phyloP scores from a whole-genome alignment of 2,797 vertebrate species.

The Sus cebifrons region DNA sequence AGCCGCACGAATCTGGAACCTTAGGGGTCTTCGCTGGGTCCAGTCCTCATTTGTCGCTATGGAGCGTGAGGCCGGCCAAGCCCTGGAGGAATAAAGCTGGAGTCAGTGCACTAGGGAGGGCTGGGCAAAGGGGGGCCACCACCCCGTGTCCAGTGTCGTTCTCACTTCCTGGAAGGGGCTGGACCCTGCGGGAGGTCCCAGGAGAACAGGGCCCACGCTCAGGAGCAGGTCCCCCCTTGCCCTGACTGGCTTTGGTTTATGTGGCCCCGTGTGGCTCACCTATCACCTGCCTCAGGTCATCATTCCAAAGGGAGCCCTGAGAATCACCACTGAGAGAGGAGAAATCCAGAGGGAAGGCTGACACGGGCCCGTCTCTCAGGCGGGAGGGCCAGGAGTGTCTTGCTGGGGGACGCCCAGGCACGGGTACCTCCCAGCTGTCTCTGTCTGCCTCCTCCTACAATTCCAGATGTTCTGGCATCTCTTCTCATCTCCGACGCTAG shows the following conservation, averaged over 20 bases:
- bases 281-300: constrained; percentile 35
- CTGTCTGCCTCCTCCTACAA: not conserved
- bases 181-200: not conserved
- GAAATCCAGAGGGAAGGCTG: not conserved
- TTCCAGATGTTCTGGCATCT: constrained; percentile 61
- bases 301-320: constrained; percentile 4
- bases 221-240: not conserved
- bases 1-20: constrained; percentile 12
- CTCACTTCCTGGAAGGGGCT: not conserved
- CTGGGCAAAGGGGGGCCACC: not conserved
- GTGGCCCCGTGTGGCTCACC: not conserved
- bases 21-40: constrained; percentile 2
- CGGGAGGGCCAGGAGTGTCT: not conserved
- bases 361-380: not conserved
- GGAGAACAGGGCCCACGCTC: not conserved
- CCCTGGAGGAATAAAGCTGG: not conserved
- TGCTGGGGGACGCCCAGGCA: not conserved
- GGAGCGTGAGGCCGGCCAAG: constrained; percentile 3
- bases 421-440: constrained; percentile 23
- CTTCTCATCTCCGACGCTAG: constrained; percentile 55
- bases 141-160: not conserved
- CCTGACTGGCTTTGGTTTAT: not conserved
- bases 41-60: constrained; percentile 17
- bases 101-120: not conserved
- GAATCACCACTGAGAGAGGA: not conserved